These are phyloP conservation scores for Microplitis manilae DNA, from an alignment of 2,888 invertebrate genomes.

Conservation along the genomic window DNA sequence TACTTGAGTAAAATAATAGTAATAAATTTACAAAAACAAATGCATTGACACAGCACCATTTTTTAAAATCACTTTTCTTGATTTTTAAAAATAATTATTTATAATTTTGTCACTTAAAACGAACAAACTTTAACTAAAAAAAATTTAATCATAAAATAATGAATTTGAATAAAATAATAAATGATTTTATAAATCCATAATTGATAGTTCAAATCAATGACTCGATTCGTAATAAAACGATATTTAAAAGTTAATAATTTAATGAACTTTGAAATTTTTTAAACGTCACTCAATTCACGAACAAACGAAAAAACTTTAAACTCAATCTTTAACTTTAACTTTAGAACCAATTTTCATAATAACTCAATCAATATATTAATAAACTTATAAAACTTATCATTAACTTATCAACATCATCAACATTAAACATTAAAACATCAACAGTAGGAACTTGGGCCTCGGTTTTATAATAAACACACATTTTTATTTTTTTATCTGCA, in stretches of 20 bases:
- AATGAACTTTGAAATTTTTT: background rate
- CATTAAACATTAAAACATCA: constrained; percentile 22
- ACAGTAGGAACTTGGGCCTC: constrained; percentile 41
- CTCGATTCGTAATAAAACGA: background rate
- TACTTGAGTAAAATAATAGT: background rate
- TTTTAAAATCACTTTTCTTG: background rate
- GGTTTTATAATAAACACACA: constrained; percentile 63
- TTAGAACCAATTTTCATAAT: constrained; percentile 1
- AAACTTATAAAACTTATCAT: constrained; percentile 10
- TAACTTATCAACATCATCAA: constrained; percentile 4
- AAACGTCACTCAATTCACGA: constrained; percentile 5
- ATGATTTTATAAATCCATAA: background rate
- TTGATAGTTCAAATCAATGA: background rate
- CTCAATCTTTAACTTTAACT: background rate
- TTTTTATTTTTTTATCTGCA: constrained; percentile 60
- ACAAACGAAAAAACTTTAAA: constrained; percentile 10
- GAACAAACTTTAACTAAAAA: constrained; percentile 3
- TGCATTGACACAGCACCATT: constrained; percentile 9
- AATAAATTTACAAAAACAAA: background rate
- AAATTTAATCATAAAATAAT: background rate
- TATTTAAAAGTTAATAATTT: background rate
- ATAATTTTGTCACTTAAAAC: background rate
- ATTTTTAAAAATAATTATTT: background rate
- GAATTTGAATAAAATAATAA: background rate
- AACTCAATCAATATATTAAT: constrained; percentile 1